Conservation (phyloP, 2,888 invertebrate species). For the Ectemnius cavifrons region DNA sequence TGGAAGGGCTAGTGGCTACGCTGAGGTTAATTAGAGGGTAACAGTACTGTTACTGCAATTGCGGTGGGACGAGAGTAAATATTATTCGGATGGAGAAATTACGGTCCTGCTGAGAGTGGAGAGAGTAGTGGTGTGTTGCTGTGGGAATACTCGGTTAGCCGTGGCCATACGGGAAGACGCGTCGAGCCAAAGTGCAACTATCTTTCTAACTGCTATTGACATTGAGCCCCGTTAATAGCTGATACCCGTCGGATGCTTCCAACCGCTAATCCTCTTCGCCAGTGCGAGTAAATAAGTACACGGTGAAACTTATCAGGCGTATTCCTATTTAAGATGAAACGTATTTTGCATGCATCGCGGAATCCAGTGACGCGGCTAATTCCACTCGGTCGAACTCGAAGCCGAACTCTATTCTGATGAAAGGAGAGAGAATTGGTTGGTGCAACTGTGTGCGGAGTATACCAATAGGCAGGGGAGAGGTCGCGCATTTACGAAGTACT, state of each 20-base stretch:
- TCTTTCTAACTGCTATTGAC: conserved; percentile 47
- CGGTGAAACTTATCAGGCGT: background rate
- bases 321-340: no score
- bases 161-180: background rate
- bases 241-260: conserved; percentile 20
- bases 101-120: conserved; percentile 11
- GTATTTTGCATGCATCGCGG: background rate
- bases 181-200: conserved; percentile 18
- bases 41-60: conserved; percentile 16
- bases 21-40: background rate
- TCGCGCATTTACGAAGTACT: background rate
- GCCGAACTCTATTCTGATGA: background rate
- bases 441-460: background rate
- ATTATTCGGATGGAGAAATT: conserved; percentile 36
- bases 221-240: conserved; percentile 22
- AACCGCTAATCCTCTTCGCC: background rate
- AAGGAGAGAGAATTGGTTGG: background rate
- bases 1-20: background rate
- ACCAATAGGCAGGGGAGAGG: background rate
- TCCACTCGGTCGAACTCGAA: background rate
- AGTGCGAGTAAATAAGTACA: background rate
- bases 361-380: background rate
- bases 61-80: conserved; percentile 31
- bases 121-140: background rate
- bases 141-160: no score